Base-by-base conservation (phyloP, 2,888 invertebrate genomes). In the Drosophila pegasa region DNA sequence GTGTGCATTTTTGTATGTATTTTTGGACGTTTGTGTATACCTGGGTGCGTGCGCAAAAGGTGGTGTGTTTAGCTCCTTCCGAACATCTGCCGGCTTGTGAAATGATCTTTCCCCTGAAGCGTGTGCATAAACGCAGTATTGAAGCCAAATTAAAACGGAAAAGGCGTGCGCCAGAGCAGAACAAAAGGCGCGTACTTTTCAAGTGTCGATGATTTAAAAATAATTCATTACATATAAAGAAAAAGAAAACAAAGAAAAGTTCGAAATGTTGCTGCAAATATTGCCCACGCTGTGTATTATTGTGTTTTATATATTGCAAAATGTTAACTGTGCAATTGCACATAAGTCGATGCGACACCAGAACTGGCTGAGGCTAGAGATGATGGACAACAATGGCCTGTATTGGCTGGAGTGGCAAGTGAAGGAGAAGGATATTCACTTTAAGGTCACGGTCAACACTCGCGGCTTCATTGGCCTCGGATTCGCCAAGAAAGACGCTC, bases 381-480 rank as follows among this genome's bases (percentile, higher is more conserved):
- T 90, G 66, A 91, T 92, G 92, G 92, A 92, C 71, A 73, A 77
- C n/a, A 92, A 92, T 82, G 92, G 92, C 35, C 75, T 92, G 43
- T 92, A 92, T 63, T 83, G 89, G 64, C 78, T 96, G n/a, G 93
- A 96, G 82, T 96, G 96, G 96, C 95, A 95, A 86, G 93, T 94
- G 78, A 48, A 54, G 1, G 71, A 95, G 69, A 94, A 95, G 87
- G 95, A 96, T 90, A 95, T 97, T 82, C 95, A 95, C 72, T 97
- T 97, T 91, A 95, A 96, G 88, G 93, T 96, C 84, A 96, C 96
- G 89, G 97, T 95, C 80, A 95, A 94, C 91, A 97, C 97, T 47
- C 94, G 94, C 80, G 98, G 98, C 74, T 98, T 96, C 91, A 95
- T 98, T 71, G 97, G 96, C 31, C 94, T 98, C 81, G 98, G 97